Evolutionary conservation across 2,113 vertebrate species (phyloP), one percentile per base, ranked within the genome.

Genomic region (Poeciliopsis retropinna): DNA sequence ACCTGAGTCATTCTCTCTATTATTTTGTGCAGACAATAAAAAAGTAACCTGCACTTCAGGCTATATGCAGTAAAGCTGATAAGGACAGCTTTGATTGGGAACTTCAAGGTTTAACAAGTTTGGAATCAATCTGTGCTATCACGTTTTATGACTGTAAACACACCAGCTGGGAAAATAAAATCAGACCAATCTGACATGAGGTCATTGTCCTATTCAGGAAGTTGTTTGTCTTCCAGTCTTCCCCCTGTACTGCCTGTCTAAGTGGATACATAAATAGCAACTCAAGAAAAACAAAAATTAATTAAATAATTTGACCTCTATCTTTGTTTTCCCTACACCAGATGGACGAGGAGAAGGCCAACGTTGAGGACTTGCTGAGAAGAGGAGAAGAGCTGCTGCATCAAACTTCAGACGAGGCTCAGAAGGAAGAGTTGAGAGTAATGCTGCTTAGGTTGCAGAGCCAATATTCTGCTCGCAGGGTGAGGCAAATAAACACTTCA

Each of bases 341-440:
- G 98, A 39, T 96, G 95, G 96, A 97, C 76, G 96, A 97, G 84
- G 95, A 98, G 81, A 95, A 95, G 90, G 93, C 95, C 73, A 91
- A 92, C 12, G 92, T 98, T 67, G 97, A 99, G 89, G 95, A 96
- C 64, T 86, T 98, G 86, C 85, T 99, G 9, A 95, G 91, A 85
- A 95, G 92, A 92, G 97, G 97, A 70, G 96, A 97, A 32, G 93
- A 95, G 60, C 70, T 97, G 77, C 87, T 98, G 66, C 95, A 95
- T 75, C 94, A 96, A 60, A 93, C 95, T 2, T 87, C 94, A 74
- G 96, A 97, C 3, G 95, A 96, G 19, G 92, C 76, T 31, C 94
- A 91, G 73, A 95, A 92, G 81, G 96, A 98, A 80, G 95, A 95
- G 86, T 89, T 98, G 60, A 94, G 93, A 27, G 82, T 95, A 64